Evolutionary conservation across 2,797 vertebrate genomes (phyloP).

Genomic region (Peromyscus attwateri): DNA sequence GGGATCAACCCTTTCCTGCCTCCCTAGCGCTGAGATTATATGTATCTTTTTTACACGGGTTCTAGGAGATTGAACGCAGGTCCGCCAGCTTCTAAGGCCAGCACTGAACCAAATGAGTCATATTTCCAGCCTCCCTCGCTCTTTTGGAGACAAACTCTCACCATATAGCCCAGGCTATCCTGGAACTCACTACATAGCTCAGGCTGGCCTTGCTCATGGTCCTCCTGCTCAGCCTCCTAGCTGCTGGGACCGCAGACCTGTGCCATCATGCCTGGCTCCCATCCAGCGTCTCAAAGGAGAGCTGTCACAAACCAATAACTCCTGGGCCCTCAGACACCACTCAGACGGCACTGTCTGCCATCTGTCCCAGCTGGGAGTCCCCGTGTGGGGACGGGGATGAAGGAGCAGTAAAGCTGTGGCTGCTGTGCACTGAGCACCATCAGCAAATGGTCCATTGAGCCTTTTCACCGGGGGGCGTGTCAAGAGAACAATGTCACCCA

Average conservation of each 20-base stretch:
- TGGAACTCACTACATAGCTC: neutral
- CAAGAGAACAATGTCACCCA: neutral
- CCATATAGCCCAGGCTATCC: neutral
- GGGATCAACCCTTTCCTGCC: neutral
- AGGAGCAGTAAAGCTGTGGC: neutral
- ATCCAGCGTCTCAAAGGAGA: neutral
- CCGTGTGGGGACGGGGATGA: neutral
- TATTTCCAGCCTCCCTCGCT: too few relatives aligned
- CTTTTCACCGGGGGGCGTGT: neutral
- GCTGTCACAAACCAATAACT: neutral
- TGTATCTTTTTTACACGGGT: neutral
- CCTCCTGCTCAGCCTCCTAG: neutral
- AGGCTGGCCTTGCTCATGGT: neutral
- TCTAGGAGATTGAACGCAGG: neutral
- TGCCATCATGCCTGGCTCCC: too few relatives aligned
- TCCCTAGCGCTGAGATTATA: neutral
- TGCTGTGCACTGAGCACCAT: neutral
- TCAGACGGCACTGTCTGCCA: neutral
- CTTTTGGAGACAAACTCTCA: neutral
- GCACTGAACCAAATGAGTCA: neutral
- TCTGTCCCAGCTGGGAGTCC: neutral
- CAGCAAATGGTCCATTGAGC: neutral
- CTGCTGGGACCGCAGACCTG: neutral
- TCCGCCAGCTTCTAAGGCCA: neutral
- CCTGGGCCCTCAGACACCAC: neutral